Percentiles rank a stretch among this genome's conserved stretches.
Conservation (phyloP, 2,797 vertebrate species). For the Euthynnus affinis region DNA sequence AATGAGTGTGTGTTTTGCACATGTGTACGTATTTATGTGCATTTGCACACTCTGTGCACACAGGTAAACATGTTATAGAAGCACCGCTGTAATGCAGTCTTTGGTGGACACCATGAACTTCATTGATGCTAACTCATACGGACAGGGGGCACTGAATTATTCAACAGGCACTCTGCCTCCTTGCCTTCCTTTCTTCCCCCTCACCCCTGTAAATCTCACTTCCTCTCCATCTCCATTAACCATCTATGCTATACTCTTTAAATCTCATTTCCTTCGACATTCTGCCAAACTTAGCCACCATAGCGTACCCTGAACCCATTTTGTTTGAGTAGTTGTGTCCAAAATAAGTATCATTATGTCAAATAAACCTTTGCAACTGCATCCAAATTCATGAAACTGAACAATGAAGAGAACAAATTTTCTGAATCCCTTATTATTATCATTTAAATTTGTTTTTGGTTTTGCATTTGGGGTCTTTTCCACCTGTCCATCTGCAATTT, state of each 20-base stretch:
- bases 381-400: conserved; percentile 31
- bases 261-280: conserved; percentile 60
- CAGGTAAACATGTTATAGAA: conserved; percentile 63
- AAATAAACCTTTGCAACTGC: conserved; percentile 17
- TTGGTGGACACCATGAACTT: conserved; percentile 73
- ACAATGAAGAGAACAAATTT: conserved; percentile 26
- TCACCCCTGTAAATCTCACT: conserved; percentile 75
- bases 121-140: conserved; percentile 83
- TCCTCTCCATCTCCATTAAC: conserved; percentile 65
- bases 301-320: conserved; percentile 11
- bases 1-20: background rate
- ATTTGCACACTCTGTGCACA: background rate
- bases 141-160: conserved; percentile 87
- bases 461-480: background rate
- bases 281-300: conserved; percentile 39
- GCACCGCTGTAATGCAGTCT: conserved; percentile 59
- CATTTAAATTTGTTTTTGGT: conserved; percentile 22
- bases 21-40: background rate
- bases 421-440: conserved; percentile 7
- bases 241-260: conserved; percentile 52
- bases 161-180: conserved; percentile 76
- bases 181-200: conserved; percentile 57
- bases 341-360: conserved; percentile 8
- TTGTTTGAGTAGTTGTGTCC: conserved; percentile 1
- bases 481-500: conserved; percentile 28